Evolutionary conservation across 2,888 invertebrate genomes (phyloP), one percentile per base, ranked within the genome.

Genomic region (Calameuta pallipes): DNA sequence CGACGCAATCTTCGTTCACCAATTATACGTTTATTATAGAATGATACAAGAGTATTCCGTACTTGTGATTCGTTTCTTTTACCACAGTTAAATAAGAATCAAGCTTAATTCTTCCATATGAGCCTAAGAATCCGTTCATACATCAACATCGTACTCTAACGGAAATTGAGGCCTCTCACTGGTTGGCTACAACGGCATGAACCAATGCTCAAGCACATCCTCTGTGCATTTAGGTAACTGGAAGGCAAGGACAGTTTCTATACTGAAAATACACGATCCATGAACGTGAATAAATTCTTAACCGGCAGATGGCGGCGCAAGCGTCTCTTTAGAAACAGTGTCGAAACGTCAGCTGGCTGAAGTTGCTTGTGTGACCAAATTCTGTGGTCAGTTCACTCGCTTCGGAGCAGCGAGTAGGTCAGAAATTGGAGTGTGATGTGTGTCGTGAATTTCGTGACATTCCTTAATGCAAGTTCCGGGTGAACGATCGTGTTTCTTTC

Each of bases 331-430:
- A 9, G 56, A 56, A 23, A 23, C 23, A 23, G 56, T 23, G 56
- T 56, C 56, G 56, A 56, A 23, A 56, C 23, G 56, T 56, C 56
- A 56, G 56, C 56, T 56, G 56, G 56, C 56, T 56, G 23, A 56
- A 56, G 56, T 56, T 56, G 15, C 56, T 56, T 56, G 23, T 9
- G 56, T 23, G 56, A 56, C 23, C 56, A 23, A 41, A 56, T 56
- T 23, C 56, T 56, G 23, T 56, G 23, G 56, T 77, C 74, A 77
- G 77, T 77, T 77, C 77, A 77, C 74, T 77, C 77, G 77, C 74
- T 74, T 74, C 77, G 36, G 69, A 74, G 74, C 56, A 56, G 56
- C 56, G 56, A 23, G 56, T 56, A 56, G 56, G 23, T 23, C 56
- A 23, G 56, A 56, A 9, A 6, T 56, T 56, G 56, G 56, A 1